Base-by-base conservation (phyloP, 2,888 invertebrate species). In the Scaptomyza flava region DNA sequence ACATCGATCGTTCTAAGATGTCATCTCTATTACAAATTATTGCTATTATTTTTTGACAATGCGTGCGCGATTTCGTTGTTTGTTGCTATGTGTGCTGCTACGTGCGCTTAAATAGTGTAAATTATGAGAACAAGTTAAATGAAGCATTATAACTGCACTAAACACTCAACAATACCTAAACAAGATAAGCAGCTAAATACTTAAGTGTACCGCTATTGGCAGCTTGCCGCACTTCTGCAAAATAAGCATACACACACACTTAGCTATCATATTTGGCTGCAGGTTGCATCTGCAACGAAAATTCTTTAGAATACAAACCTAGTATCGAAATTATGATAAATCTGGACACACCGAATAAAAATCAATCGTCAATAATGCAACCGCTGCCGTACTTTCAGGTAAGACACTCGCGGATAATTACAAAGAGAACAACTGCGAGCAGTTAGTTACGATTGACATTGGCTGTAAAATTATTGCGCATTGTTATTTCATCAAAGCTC, bases 331-430 rank as follows among this genome's bases (percentile, higher is more conserved):
- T 52, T 36, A 78, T 78, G 78, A 70, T 76, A 14, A 79, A 79
- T 58, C 43, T 76, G 31, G 76, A 80, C 47, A 57, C 61, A 12
- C 56, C 62, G 30, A 78, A 66, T 38, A 73, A 80, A 65, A 77
- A 76, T 52, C 70, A 80, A 68, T 72, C 91, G 31, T 81, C 91
- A 43, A 90, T 91, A 65, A 91, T 91, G 91, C 90, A 90, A 58
- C 90, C 91, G 23, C 63, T 87, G 68, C 75, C 80, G 64, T 87
- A 85, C 72, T 83, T 80, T 80, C 90, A 90, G 90, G 91, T 91
- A 89, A 89, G 81, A 34, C n/a, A 30, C 34, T 56, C 9, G 30
- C 20, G 36, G 43, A 42, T n/a, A 41, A 41, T 6, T 38, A 45
- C 7, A 23, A 47, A 65, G 17, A 36, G 17, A 41, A 17, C 45